phyloP scores from a whole-genome alignment of 1,140 invertebrate species.

The Augochlora pura region DNA sequence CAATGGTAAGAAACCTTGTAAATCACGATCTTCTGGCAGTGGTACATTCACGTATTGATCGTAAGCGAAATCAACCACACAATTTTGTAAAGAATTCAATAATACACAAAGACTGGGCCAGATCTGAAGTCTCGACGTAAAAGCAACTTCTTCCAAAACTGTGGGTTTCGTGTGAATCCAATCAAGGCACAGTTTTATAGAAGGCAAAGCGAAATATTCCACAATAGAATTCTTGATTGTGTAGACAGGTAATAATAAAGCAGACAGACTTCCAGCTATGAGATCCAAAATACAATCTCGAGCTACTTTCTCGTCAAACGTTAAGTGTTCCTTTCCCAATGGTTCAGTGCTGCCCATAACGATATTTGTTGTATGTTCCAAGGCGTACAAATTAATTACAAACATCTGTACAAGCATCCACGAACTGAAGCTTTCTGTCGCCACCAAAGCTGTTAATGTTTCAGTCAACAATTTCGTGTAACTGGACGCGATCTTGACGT shows the following conservation, averaged over 20 bases:
- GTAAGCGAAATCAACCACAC: conserved; percentile 77
- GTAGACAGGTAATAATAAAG: conserved; percentile 87
- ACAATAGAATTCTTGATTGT: conserved; percentile 83
- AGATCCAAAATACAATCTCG: conserved; percentile 84
- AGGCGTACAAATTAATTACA: conserved; percentile 87
- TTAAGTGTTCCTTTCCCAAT: conserved; percentile 77
- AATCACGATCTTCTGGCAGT: conserved; percentile 88
- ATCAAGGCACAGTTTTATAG: conserved; percentile 87
- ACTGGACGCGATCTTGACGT: conserved; percentile 82
- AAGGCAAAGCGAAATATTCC: conserved; percentile 86
- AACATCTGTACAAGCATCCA: conserved; percentile 89
- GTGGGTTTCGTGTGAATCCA: conserved; percentile 84
- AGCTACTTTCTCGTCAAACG: conserved; percentile 80
- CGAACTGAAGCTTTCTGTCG: conserved; percentile 88
- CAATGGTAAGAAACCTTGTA: conserved; percentile 89
- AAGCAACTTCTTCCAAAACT: conserved; percentile 82
- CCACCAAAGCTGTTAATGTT: conserved; percentile 87
- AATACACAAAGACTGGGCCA: conserved; percentile 90
- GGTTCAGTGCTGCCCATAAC: conserved; percentile 63
- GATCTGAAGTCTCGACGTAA: conserved; percentile 86
- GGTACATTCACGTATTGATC: conserved; percentile 83
- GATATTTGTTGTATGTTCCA: conserved; percentile 82
- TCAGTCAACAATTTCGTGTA: conserved; percentile 84
- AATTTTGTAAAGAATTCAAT: conserved; percentile 84
- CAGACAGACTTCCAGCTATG: conserved; percentile 85